Evolutionary conservation across 2,888 invertebrate genomes (phyloP), one percentile per base, ranked within the genome.

Genomic region (Ditylenchus weischeri): DNA sequence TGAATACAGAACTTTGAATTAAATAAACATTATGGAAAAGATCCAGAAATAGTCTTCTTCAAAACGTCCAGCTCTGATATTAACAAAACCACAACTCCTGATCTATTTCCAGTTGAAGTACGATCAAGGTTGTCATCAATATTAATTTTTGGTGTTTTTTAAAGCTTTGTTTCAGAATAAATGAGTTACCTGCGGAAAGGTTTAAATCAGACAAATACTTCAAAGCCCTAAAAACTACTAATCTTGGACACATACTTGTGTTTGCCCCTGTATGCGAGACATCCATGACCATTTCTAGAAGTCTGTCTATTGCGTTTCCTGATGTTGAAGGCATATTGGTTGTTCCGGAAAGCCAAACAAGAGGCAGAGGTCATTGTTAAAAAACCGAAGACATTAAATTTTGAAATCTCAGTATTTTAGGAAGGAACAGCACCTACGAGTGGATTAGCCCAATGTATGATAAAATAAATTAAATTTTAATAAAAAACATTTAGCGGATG

Each of bases 401-500:
- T 70, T 18, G 6, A 2, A 66, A 21, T 47, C 18, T 21, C 13
- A 18, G 13, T 23, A 36, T 36, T 63, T 29, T 6, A 57, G 13
- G 58, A 51, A 69, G 72, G 15, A 88, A 91, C 68, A 89, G 89
- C 13, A 88, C 88, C 62, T 93, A 93, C 84, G 81, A 84, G 1
- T 98, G 96, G 94, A 85, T 96, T 70, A 90, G 92, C 82, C 93
- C 95, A 2, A 84, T 87, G 61, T 59, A 59, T 63, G 18, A 65
- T 8, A 23, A 13, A 19, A 18, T 65, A 47, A 21, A 36, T 61
- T 11, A 48, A 11, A 8, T 62, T 13, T 63, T 38, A 68, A 73
- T 21, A 88, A 91, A 68, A 89, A 89, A 90, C 92, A 82, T 93
- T 95, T 2, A 84, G 87, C 60, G 96, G 96, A 0, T 91, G 92